Evolutionary conservation across 2,797 vertebrate genomes (phyloP), one percentile per base, ranked within the genome.

Genomic region (Sebastes itinus): DNA sequence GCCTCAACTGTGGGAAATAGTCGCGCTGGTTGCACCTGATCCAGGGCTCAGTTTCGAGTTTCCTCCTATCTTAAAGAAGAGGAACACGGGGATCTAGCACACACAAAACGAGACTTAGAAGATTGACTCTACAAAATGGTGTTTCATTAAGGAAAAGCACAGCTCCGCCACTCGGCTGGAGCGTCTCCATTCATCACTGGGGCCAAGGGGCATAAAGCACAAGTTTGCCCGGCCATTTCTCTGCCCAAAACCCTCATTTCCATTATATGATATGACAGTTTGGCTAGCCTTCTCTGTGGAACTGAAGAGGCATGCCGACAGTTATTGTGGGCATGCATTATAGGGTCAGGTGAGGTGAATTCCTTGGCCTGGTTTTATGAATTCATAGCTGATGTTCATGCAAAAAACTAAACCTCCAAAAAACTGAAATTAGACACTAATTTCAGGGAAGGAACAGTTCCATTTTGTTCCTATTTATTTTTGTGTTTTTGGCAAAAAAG

Each of bases 1-100:
- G 88, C 82, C 78, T 91, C 54, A 82, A 95, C 92, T 96, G 95
- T 96, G 96, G 95, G 96, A 96, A 96, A 95, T 85, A 78, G 77
- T 76, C 75, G 46, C 77, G 85, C 87, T 79, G 88, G 71, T 88
- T 92, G 92, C 93, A 95, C 93, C 93, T 94, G 94, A 96, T 96
- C 90, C 92, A 82, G 54, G 79, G 80, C 90, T 92, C 91, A 90
- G 95, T 95, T 91, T 94, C 88, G 91, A 92, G 89, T 96, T 94
- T 92, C 92, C 64, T 84, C 59, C 75, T 81, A 86, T 89, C 89
- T 86, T 52, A 52, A 20, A 52, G 68, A 87, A 75, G 79, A 92
- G 76, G 80, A 94, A 93, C 82, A 85, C 68, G 16, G 83, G 66
- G 90, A 94, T 85, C 83, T 70, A 58, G 72, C 54, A 60, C 75